Evolutionary conservation across 2,113 vertebrate species (phyloP), one percentile per base, ranked within the genome.

Genomic region (Bufo gargarizans): DNA sequence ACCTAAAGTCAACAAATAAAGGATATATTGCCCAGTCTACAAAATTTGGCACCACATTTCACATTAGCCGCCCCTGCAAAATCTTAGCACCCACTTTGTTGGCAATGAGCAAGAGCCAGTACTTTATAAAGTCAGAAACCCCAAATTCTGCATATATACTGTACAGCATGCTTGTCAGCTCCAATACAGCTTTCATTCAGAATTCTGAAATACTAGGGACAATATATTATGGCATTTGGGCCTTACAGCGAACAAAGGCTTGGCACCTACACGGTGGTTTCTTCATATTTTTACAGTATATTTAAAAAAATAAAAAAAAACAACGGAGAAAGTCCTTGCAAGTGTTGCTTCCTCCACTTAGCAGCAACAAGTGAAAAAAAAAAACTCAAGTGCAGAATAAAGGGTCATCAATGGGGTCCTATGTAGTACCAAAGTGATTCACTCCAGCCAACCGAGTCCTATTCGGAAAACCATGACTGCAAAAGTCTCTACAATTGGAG

Each of bases 1-100:
- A 76, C 43, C 10, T 45, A 1, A 50, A 49, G 72, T 76, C 72
- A 50, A 49, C 47, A 76, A 76, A 76, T 76, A 17, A 20, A 9
- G 1, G 3, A 76, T 50, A 17, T 76, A 76, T 49, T 76, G 72
- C 14, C 7, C 16, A 50, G 16, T 50, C 14, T 50, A 50, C 47
- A 76, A 76, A 76, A 76, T 76, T 76, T 76, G 72, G 72, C 72
- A 76, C 72, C 45, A 76, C 14, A 3, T 76, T 74, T 74, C 71
- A 74, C 71, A 47, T 49, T 20, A 4, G 67, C 12, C 4, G 22
- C 2, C 16, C 17, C 47, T 50, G 72, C 72, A 76, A 49, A 76
- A 19, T 76, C 45, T 14, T 49, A 76, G 72, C 72, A 76, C 72
- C 45, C 14, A 19, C 6, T 49, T 47, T 4, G 69, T 72, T 13